Base-by-base conservation (phyloP, 2,797 vertebrate genomes). In the Coilia nasus region DNA sequence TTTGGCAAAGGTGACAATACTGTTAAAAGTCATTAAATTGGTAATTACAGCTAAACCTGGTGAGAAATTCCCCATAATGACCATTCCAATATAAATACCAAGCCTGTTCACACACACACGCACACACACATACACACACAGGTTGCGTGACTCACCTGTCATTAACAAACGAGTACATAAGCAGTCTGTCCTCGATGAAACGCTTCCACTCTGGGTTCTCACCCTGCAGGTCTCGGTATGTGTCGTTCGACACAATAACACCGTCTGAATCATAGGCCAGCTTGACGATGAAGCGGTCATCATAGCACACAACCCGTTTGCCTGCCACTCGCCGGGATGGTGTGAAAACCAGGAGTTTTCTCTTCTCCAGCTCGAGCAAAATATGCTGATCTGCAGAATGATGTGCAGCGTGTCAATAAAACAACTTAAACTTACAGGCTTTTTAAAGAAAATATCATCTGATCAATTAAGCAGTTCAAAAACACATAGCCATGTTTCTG, bases 151-250 rank as follows among this genome's bases (percentile, higher is more conserved):
- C 94, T 90, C 81, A 96, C 95, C 94, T 96, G 90, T 96, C 92
- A 15, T 93, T 95, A 80, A 95, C 94, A 0, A 96, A 95, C 31
- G 94, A 94, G 90, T 92, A 96, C 95, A 96, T 96, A 54, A 96
- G 94, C 87, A 95, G 92, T 85, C 93, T 86, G 83, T 94, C 92
- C 84, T 96, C 93, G 15, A 96, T 96, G 90, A 95, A 96, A 35
- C 93, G 92, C 82, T 94, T 95, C 95, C 95, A 96, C 88, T 94
- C 91, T 0, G 94, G 95, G 21, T 91, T 93, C 83, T 93, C 93
- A 0, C 88, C 92, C 91, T 96, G 95, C 14, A 96, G 94, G 91
- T 96, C 95, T 0, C 95, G 92, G 91, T 95, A 96, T 83, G 95
- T 91, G 92, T 96, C 94, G 44, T 96, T 96, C 88, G 95, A 96